These are phyloP conservation scores for Proteles cristata DNA, from an alignment of 2,113 vertebrate genomes.

Conservation along the genomic window DNA sequence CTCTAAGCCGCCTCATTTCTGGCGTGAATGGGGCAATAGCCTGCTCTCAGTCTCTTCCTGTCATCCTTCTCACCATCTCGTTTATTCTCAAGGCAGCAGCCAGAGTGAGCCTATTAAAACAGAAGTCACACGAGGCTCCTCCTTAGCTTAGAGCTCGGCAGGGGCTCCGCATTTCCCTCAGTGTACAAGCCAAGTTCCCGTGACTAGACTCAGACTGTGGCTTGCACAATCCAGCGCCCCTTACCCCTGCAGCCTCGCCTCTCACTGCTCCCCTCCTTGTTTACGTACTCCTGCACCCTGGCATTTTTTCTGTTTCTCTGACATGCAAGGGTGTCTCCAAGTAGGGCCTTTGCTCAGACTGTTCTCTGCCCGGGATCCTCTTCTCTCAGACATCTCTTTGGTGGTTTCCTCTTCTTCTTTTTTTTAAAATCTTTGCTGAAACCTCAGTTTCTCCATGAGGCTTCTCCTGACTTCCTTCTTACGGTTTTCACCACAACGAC, in stretches of 20 bases:
- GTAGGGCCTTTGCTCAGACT: neutral
- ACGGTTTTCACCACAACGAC: neutral
- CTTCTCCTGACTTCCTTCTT: neutral
- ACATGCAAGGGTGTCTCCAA: fast-evolving
- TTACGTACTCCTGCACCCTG: neutral
- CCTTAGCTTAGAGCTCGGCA: neutral
- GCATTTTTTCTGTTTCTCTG: neutral
- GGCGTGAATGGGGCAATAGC: neutral
- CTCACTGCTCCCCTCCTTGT: fast-evolving
- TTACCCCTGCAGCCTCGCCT: too few species aligned
- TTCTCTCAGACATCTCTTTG: neutral
- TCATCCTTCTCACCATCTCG: neutral
- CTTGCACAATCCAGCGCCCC: neutral
- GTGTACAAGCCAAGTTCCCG: neutral
- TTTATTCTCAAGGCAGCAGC: neutral
- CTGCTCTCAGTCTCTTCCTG: neutral
- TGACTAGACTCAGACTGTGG: neutral
- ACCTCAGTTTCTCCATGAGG: neutral
- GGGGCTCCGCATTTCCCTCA: neutral
- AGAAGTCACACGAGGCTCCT: neutral
- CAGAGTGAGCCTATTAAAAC: neutral
- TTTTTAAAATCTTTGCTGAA: neutral
- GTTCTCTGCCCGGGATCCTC: neutral
- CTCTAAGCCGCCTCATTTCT: neutral
- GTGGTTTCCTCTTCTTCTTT: neutral